phyloP scores from a whole-genome alignment of 2,797 vertebrate species.

The Dendrocincla tyrannina region DNA sequence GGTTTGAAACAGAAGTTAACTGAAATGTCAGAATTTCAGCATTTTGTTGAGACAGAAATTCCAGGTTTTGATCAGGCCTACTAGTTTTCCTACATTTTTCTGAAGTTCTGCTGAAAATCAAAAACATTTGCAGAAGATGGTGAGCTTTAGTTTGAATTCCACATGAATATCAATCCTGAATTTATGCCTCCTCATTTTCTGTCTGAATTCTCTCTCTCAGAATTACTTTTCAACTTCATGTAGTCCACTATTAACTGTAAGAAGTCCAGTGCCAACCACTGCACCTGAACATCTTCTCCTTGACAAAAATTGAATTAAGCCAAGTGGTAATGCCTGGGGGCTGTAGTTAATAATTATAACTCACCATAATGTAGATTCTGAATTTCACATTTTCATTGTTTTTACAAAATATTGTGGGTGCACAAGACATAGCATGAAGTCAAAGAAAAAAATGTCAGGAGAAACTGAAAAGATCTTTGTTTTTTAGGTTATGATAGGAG shows the following conservation, averaged over 20 bases:
- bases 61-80: neutral
- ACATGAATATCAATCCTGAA: neutral
- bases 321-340: rapidly evolving
- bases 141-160: neutral
- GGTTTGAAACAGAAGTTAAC: neutral
- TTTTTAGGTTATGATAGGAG: neutral
- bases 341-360: neutral
- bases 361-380: neutral
- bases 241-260: neutral
- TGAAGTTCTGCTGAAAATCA: neutral
- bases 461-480: rapidly evolving
- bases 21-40: neutral
- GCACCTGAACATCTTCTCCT: neutral
- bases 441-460: neutral
- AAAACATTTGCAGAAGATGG: neutral
- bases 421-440: neutral
- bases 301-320: neutral
- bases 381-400: neutral
- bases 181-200: neutral
- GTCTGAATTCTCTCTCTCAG: neutral
- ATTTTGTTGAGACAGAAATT: neutral
- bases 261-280: neutral
- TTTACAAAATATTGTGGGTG: neutral
- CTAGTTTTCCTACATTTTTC: neutral
- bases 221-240: neutral